Percentiles rank a stretch among this genome's conserved stretches.
Evolutionary conservation across 1,140 invertebrate genomes (phyloP).

Genomic region (Eumeta japonica): DNA sequence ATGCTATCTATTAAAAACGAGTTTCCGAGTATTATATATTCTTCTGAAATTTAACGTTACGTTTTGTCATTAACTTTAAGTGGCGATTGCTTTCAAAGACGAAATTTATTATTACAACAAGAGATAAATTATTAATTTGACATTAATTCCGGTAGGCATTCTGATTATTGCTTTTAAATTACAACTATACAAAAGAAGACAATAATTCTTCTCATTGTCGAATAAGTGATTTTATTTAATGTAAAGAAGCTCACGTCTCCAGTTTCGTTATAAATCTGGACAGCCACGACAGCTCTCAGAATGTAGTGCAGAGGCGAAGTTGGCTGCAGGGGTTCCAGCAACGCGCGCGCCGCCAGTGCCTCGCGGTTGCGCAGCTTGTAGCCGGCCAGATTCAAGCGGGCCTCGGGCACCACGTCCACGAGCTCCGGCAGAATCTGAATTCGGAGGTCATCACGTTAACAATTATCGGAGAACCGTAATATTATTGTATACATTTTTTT

Average conservation of each 20-base stretch:
- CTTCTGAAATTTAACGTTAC: too few relatives aligned
- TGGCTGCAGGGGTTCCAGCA: slow-evolving; percentile 91
- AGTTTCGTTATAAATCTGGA: slow-evolving; percentile 87
- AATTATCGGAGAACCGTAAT: neutral
- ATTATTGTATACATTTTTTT: neutral
- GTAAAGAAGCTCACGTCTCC: slow-evolving; percentile 77
- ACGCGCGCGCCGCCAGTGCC: slow-evolving; percentile 82
- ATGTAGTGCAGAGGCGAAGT: slow-evolving; percentile 95
- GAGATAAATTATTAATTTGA: too few relatives aligned
- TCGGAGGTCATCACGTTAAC: neutral
- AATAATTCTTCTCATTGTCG: too few relatives aligned
- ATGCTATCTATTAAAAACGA: too few relatives aligned
- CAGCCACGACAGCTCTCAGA: slow-evolving; percentile 94
- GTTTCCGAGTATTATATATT: too few relatives aligned
- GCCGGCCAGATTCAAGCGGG: slow-evolving; percentile 90
- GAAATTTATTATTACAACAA: too few relatives aligned
- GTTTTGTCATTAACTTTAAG: too few relatives aligned
- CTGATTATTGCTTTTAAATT: too few relatives aligned
- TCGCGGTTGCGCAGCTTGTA: slow-evolving; percentile 92
- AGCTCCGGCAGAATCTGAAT: slow-evolving; percentile 80
- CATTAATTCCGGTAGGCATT: too few relatives aligned
- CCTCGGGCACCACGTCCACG: slow-evolving; percentile 95
- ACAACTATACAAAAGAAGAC: too few relatives aligned
- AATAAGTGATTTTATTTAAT: too few relatives aligned
- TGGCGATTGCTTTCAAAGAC: too few relatives aligned